Conservation (phyloP, 2,888 invertebrate genomes). For the Serrognathus titanus region DNA sequence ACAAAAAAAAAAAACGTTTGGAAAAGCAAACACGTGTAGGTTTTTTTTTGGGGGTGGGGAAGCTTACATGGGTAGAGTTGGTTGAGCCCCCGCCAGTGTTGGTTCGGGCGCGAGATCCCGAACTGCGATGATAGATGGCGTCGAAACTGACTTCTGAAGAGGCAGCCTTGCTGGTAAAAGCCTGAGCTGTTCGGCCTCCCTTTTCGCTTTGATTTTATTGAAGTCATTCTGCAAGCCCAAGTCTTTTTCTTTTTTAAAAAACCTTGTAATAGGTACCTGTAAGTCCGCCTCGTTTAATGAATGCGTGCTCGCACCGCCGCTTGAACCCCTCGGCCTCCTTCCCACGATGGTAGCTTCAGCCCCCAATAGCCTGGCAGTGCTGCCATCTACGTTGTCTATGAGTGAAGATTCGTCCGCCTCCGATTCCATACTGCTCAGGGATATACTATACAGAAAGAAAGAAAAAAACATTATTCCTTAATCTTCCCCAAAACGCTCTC, state of each 20-base stretch:
- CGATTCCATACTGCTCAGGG: slow-evolving; percentile 79
- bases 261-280: slow-evolving; percentile 55
- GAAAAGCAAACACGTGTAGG: slow-evolving; percentile 5
- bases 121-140: slow-evolving; percentile 80
- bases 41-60: too few relatives aligned
- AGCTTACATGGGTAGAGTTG: slow-evolving; percentile 60
- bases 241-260: background rate
- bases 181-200: slow-evolving; percentile 54
- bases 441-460: slow-evolving; percentile 54
- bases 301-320: slow-evolving; percentile 65
- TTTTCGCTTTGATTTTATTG: slow-evolving; percentile 64
- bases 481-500: background rate
- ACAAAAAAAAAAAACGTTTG: slow-evolving; percentile 1
- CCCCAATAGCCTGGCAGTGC: slow-evolving; percentile 53
- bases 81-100: slow-evolving; percentile 50
- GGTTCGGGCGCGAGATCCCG: slow-evolving; percentile 59
- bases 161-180: slow-evolving; percentile 67
- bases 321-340: slow-evolving; percentile 49
- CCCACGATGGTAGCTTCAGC: slow-evolving; percentile 50
- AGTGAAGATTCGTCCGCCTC: slow-evolving; percentile 70
- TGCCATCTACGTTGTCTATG: slow-evolving; percentile 53
- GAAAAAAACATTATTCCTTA: background rate
- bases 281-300: slow-evolving; percentile 86
- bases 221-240: slow-evolving; percentile 62
- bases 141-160: slow-evolving; percentile 86